These are phyloP conservation scores for Sialia sialis DNA, from an alignment of 2,113 vertebrate genomes.

Conservation along the genomic window DNA sequence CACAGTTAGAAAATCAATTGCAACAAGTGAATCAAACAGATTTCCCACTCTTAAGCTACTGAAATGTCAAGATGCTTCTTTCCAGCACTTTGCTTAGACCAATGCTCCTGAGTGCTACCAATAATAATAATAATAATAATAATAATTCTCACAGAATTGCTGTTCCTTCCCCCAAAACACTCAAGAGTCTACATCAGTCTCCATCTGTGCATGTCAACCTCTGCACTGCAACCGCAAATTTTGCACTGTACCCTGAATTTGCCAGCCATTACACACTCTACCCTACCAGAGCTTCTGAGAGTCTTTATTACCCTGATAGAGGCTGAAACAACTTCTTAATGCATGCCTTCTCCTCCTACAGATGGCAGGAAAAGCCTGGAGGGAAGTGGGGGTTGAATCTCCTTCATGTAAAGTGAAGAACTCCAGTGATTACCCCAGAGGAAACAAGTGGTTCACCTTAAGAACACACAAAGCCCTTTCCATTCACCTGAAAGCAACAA, in stretches of 20 bases:
- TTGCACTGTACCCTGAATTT: not conserved
- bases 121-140: not conserved
- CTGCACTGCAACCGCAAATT: not conserved
- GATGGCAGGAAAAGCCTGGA: not conserved
- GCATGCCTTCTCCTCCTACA: not conserved
- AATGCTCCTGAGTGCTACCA: not conserved
- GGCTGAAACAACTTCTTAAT: not conserved
- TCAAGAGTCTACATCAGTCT: not conserved
- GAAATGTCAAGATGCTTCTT: not conserved
- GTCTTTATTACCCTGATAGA: not conserved
- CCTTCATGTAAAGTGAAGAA: accelerated
- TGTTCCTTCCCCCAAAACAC: not conserved
- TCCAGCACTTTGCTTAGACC: not conserved
- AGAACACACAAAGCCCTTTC: not conserved
- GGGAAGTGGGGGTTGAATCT: not conserved
- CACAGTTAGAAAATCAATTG: not conserved
- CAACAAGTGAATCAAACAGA: not conserved
- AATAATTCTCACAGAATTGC: not conserved
- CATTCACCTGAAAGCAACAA: not conserved
- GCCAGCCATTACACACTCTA: not conserved
- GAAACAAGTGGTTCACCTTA: not conserved
- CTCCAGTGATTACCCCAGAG: not conserved
- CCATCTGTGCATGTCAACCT: not conserved
- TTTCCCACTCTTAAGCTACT: not conserved
- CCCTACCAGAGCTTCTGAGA: not conserved